Evolutionary conservation across 2,888 invertebrate species (phyloP).

Genomic region (Caenorhabditis japonica): DNA sequence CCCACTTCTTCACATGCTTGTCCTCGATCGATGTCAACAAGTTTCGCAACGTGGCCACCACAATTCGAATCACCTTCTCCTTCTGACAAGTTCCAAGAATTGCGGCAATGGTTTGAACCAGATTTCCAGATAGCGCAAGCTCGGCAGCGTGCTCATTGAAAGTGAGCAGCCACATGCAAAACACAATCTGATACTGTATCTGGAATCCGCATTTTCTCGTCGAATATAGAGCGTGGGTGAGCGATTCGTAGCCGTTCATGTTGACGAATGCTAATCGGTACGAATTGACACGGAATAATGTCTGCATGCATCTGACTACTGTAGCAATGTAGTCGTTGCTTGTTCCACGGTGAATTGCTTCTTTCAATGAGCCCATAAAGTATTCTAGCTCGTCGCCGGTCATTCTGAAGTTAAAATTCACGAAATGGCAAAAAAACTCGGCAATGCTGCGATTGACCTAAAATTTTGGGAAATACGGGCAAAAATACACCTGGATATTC

Average conservation of each 20-base stretch:
- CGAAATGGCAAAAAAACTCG: too few relatives aligned
- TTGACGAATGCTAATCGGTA: constrained; percentile 45
- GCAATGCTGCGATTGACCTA: too few relatives aligned
- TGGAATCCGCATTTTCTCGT: constrained; percentile 50
- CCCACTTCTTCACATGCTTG: constrained; percentile 80
- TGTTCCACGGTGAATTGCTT: constrained; percentile 33
- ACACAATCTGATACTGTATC: constrained; percentile 51
- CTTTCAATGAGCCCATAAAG: constrained; percentile 41
- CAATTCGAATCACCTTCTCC: constrained; percentile 87
- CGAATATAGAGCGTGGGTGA: constrained; percentile 33
- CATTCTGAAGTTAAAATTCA: too few relatives aligned
- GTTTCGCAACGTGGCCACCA: constrained; percentile 94
- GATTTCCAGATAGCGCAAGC: constrained; percentile 84
- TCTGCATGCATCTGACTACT: constrained; percentile 46
- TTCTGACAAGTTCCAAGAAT: constrained; percentile 94
- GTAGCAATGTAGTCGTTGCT: constrained; percentile 47
- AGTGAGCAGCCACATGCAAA: constrained; percentile 86
- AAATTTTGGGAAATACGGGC: background rate
- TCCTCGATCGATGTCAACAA: constrained; percentile 95
- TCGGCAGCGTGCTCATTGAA: constrained; percentile 93
- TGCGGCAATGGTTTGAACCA: constrained; percentile 94
- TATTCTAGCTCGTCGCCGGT: constrained; percentile 45
- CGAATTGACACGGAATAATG: constrained; percentile 28
- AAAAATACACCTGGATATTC: background rate
- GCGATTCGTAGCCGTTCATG: constrained; percentile 41